Evolutionary conservation across 2,113 vertebrate genomes (phyloP).

Genomic region (Trichomycterus rosablanca): DNA sequence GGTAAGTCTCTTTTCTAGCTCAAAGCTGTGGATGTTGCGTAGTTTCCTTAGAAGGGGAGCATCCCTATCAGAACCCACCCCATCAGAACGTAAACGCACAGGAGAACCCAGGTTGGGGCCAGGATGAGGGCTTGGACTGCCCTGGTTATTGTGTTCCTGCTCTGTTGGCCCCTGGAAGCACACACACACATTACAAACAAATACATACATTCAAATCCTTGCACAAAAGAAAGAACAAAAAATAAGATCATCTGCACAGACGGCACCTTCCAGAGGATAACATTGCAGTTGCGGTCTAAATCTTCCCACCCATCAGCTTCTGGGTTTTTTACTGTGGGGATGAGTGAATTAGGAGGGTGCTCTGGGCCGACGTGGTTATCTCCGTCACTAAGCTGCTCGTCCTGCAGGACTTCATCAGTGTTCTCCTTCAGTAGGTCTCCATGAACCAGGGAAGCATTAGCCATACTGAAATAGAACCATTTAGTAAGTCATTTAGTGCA

Average conservation of each 20-base stretch:
- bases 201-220: background rate
- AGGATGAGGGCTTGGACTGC: slow-evolving; percentile 75
- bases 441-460: slow-evolving; percentile 93
- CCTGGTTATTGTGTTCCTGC: slow-evolving; percentile 84
- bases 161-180: slow-evolving; percentile 76
- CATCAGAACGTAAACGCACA: slow-evolving; percentile 80
- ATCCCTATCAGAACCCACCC: slow-evolving; percentile 77
- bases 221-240: background rate
- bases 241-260: background rate
- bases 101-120: slow-evolving; percentile 84
- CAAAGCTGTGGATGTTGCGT: slow-evolving; percentile 92
- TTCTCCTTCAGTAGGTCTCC: slow-evolving; percentile 92
- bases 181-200: background rate
- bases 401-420: slow-evolving; percentile 95
- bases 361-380: slow-evolving; percentile 87
- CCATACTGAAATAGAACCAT: slow-evolving; percentile 73
- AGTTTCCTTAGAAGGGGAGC: slow-evolving; percentile 85
- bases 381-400: slow-evolving; percentile 93
- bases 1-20: slow-evolving; percentile 81
- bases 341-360: slow-evolving; percentile 71
- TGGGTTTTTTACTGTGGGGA: slow-evolving; percentile 74
- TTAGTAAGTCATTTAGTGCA: too few relatives aligned
- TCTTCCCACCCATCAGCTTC: slow-evolving; percentile 96
- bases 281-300: slow-evolving; percentile 91
- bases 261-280: slow-evolving; percentile 77